Evolutionary conservation across 2,113 vertebrate species (phyloP).

Genomic region (Pavo muticus): DNA sequence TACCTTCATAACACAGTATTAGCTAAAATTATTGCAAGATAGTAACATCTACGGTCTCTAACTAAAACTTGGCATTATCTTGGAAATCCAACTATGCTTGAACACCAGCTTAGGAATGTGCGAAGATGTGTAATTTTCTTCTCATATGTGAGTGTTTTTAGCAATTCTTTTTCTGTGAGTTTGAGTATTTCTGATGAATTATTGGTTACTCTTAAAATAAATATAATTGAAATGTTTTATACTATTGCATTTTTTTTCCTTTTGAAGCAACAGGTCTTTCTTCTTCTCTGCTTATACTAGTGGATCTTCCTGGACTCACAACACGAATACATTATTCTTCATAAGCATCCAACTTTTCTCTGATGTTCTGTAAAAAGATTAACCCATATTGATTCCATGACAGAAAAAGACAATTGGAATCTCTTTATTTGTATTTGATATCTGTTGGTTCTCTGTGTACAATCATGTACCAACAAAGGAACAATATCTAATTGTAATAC

Average conservation of each 20-base stretch:
- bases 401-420: neutral
- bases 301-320: neutral
- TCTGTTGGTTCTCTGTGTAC: neutral
- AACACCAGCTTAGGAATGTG: neutral
- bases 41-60: neutral
- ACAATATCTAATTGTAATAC: neutral
- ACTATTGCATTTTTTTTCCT: neutral
- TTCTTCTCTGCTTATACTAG: neutral
- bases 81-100: neutral
- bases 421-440: neutral
- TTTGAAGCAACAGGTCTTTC: neutral
- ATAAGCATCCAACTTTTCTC: neutral
- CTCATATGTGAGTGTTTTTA: neutral
- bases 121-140: neutral
- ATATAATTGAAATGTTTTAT: neutral
- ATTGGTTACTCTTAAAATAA: neutral
- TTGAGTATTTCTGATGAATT: neutral
- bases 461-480: neutral
- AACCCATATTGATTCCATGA: neutral
- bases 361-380: neutral
- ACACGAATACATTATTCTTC: neutral
- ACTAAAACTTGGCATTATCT: neutral
- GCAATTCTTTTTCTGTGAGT: neutral
- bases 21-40: neutral
- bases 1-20: neutral